Percentiles rank a stretch among this genome's conserved stretches.
These are phyloP conservation scores for Caenorhabditis plicata DNA, from an alignment of 2,888 invertebrate genomes.

Conservation along the genomic window DNA sequence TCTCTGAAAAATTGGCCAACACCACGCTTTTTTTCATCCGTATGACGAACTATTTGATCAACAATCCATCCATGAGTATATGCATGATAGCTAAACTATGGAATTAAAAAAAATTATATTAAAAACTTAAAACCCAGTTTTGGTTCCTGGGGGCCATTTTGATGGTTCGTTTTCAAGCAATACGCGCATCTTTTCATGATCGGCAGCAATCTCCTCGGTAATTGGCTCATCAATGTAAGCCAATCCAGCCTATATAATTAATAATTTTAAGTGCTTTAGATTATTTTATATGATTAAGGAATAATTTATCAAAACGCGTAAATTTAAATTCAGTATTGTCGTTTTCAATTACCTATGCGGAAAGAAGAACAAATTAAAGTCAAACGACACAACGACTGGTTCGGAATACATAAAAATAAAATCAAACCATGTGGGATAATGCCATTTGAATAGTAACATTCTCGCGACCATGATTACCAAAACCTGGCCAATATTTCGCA, in stretches of 20 bases:
- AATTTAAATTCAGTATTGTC: too few species aligned
- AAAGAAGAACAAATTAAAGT: too few species aligned
- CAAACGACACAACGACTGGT: too few species aligned
- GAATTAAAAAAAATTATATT: too few species aligned
- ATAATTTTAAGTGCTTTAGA: neutral
- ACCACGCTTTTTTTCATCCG: slow-evolving; percentile 31
- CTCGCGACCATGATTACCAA: slow-evolving; percentile 47
- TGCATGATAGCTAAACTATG: slow-evolving; percentile 31
- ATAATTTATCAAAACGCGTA: too few species aligned
- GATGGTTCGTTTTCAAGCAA: slow-evolving; percentile 42
- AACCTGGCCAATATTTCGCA: slow-evolving; percentile 51
- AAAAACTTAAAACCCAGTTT: slow-evolving; percentile 25
- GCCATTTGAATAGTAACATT: slow-evolving; percentile 52
- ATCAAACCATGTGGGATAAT: slow-evolving; percentile 43
- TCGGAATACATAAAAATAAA: too few species aligned
- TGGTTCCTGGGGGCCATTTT: slow-evolving; percentile 50
- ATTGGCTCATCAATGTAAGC: slow-evolving; percentile 46
- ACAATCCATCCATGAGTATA: slow-evolving; percentile 45
- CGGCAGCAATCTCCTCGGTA: slow-evolving; percentile 41
- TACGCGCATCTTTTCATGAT: slow-evolving; percentile 37
- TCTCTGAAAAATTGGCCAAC: slow-evolving; percentile 39
- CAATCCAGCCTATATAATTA: slow-evolving; percentile 39
- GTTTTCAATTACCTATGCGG: too few species aligned
- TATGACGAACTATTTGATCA: slow-evolving; percentile 40
- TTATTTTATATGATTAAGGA: too few species aligned